Evolutionary conservation across 1,140 invertebrate genomes (phyloP).

Genomic region (Schlechtendalia chinensis): DNA sequence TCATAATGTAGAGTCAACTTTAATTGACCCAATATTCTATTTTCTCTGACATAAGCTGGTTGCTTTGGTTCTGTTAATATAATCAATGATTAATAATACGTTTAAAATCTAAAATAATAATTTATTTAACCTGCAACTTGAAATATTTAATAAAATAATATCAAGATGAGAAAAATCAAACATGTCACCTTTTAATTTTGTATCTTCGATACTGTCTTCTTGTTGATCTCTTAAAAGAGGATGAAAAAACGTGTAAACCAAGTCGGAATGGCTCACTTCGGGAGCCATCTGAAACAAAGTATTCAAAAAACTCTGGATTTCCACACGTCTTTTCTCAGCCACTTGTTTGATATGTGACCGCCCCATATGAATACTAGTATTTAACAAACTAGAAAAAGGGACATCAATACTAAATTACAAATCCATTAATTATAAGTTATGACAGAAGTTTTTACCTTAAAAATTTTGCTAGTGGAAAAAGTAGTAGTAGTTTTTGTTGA

Average conservation of each 20-base stretch:
- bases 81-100: not conserved
- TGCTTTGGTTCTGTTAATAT: constrained; percentile 30
- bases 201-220: constrained; percentile 66
- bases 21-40: constrained; percentile 63
- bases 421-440: not conserved
- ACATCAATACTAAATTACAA: constrained; percentile 14
- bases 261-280: constrained; percentile 92
- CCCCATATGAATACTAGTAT: constrained; percentile 78
- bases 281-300: constrained; percentile 83
- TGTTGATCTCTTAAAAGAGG: constrained; percentile 87
- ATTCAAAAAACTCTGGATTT: constrained; percentile 83
- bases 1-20: constrained; percentile 83
- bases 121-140: not conserved
- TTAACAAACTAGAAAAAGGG: constrained; percentile 60
- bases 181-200: constrained; percentile 58
- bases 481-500: constrained; percentile 87
- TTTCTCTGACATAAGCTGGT: constrained; percentile 20
- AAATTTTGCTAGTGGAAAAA: constrained; percentile 86
- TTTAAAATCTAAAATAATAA: not conserved
- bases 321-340: constrained; percentile 81
- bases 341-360: constrained; percentile 92
- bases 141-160: not conserved
- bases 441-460: constrained; percentile 64
- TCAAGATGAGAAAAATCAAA: not conserved
- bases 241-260: constrained; percentile 98